Evolutionary conservation across 2,113 vertebrate species (phyloP), one percentile per base, ranked within the genome.

Genomic region (Neogale vison): DNA sequence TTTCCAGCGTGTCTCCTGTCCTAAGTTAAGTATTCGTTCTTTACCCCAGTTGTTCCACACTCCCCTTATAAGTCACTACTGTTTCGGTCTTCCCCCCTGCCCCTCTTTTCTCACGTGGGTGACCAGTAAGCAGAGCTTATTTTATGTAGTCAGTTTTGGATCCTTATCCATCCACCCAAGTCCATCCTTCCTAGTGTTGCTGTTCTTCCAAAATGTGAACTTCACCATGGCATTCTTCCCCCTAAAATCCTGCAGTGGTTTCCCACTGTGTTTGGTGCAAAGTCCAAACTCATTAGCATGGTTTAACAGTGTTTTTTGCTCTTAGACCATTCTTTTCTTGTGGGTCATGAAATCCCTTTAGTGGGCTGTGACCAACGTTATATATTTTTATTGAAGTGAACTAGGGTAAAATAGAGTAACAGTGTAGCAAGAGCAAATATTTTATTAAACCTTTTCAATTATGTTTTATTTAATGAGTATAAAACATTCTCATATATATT

Each of bases 371-470:
- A 90, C 20, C 50, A 81, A 31, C 20, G 21, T 86, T 81, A 34
- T 61, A 18, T 61, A 61, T 61, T 26, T 61, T 61, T 61, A 61
- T 12, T 61, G 59, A 11, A 4, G 23, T 61, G 24, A 86, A 69
- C 76, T 87, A 77, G 26, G 87, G 12, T 77, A 55, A 50, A 63
- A 42, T 59, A 81, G 24, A 45, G 55, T 80, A 65, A 24, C 21
- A 36, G 13, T 63, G 6, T 85, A 57, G 20, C 36, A 89, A 95
- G 65, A 36, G 18, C 31, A 57, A 88, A 83, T 63, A 84, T 71
- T 82, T 87, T 13, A 71, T 81, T 89, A 90, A 82, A 85, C 4
- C 13, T 80, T 92, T 94, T 34, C 8, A 90, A 29, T 89, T 89
- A 34, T 42, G 59, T 96, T 57, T 89, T n/a, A 59, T 77, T 50